These are phyloP conservation scores for Portunus trituberculatus DNA, from an alignment of 1,140 invertebrate genomes.

Conservation along the genomic window DNA sequence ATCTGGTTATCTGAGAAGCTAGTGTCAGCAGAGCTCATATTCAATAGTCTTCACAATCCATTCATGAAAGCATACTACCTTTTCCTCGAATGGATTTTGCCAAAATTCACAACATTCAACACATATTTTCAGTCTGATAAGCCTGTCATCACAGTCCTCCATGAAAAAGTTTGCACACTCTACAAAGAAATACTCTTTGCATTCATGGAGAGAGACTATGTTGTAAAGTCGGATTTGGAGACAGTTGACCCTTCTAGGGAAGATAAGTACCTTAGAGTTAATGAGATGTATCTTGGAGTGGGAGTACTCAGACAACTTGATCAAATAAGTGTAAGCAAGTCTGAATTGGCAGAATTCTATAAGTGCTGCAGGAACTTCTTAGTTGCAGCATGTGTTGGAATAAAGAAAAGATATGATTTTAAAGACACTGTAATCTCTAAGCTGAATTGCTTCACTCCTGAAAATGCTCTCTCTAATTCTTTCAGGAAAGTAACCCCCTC, in stretches of 20 bases:
- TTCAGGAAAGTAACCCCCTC: no score
- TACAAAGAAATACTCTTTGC: neutral
- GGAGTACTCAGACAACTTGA: neutral
- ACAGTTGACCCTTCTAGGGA: neutral
- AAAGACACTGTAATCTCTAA: no score
- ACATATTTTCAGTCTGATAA: constrained; percentile 25
- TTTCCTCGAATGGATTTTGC: neutral
- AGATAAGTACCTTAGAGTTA: constrained; percentile 3
- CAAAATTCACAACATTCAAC: neutral
- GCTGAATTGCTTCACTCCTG: no score
- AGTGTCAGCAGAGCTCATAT: constrained; percentile 25
- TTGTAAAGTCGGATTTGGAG: neutral
- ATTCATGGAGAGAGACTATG: neutral
- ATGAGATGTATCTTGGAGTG: constrained; percentile 30
- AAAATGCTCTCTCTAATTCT: no score
- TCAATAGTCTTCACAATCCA: neutral
- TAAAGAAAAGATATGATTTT: no score
- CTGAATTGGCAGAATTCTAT: neutral
- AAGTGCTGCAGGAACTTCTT: no score
- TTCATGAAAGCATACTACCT: constrained; percentile 23
- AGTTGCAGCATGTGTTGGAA: no score
- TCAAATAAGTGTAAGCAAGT: neutral
- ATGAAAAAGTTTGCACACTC: neutral
- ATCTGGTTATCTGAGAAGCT: constrained; percentile 33
- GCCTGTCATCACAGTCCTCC: neutral